These are phyloP conservation scores for Craterocephalus amniculus DNA, from an alignment of 2,797 vertebrate species.

Conservation along the genomic window DNA sequence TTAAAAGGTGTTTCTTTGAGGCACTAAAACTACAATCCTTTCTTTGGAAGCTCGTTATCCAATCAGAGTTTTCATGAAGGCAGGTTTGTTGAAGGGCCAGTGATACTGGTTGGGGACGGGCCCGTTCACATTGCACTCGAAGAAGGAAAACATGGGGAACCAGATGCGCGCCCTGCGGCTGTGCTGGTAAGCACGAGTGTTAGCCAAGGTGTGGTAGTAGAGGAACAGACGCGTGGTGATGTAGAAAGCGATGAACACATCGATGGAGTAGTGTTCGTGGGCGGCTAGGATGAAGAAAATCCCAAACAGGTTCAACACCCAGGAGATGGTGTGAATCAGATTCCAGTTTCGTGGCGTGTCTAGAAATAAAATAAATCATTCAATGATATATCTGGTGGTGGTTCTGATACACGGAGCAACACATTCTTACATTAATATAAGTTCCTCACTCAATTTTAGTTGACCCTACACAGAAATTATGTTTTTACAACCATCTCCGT, in stretches of 20 bases:
- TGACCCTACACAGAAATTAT: too few relatives aligned
- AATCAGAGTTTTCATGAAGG: constrained; percentile 90
- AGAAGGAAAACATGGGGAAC: constrained; percentile 99
- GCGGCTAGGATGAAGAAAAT: constrained; percentile 99
- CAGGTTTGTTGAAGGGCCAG: constrained; percentile 93
- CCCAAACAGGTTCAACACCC: constrained; percentile 97
- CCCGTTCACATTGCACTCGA: constrained; percentile 96
- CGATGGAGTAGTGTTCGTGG: constrained; percentile 98
- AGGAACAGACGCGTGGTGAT: constrained; percentile 98
- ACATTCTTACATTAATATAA: neutral
- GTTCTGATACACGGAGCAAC: neutral
- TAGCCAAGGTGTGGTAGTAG: constrained; percentile 96
- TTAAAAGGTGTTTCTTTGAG: constrained; percentile 2
- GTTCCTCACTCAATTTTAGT: neutral
- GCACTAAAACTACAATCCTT: constrained; percentile 23
- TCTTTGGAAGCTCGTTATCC: constrained; percentile 74
- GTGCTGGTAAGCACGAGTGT: constrained; percentile 94
- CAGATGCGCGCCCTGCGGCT: constrained; percentile 94
- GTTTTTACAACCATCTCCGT: neutral
- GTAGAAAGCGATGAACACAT: constrained; percentile 98
- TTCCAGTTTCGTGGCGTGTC: constrained; percentile 97
- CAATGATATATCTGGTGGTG: neutral
- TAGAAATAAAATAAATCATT: constrained; percentile 54
- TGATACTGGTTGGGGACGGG: constrained; percentile 96
- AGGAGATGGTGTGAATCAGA: constrained; percentile 96